These are phyloP conservation scores for Pristionchus pacificus DNA, from an alignment of 1,140 invertebrate species.

Conservation along the genomic window DNA sequence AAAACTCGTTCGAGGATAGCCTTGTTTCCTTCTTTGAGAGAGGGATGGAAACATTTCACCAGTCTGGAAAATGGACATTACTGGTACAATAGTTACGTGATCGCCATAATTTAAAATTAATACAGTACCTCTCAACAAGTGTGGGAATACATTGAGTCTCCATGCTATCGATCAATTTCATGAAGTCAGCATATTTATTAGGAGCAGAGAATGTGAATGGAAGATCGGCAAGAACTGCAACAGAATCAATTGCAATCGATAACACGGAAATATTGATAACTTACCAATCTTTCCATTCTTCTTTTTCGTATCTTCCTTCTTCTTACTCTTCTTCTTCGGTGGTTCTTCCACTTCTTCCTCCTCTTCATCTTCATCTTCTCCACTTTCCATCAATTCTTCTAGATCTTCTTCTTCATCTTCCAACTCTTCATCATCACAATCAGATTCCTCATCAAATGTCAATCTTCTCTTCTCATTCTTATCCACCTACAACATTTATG, in stretches of 20 bases:
- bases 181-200: conserved; percentile 29
- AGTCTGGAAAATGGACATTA: conserved; percentile 11
- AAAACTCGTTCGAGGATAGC: conserved; percentile 32
- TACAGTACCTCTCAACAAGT: conserved; percentile 18
- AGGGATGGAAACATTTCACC: conserved; percentile 38
- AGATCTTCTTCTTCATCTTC: conserved; percentile 13
- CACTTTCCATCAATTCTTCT: not conserved
- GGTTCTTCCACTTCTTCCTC: conserved; percentile 11
- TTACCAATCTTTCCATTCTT: conserved; percentile 8
- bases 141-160: not conserved
- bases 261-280: not conserved
- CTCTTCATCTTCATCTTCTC: conserved; percentile 15
- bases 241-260: not conserved
- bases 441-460: conserved; percentile 6
- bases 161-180: conserved; percentile 16
- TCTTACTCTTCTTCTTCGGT: conserved; percentile 7
- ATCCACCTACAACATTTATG: not conserved
- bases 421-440: conserved; percentile 10
- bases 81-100: too few species aligned
- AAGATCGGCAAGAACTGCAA: not conserved
- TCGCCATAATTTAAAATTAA: too few species aligned
- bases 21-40: conserved; percentile 41
- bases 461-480: conserved; percentile 8
- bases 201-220: conserved; percentile 36
- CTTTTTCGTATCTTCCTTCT: conserved; percentile 3